These are phyloP conservation scores for Scotopteryx bipunctaria DNA, from an alignment of 2,888 invertebrate genomes.

Conservation along the genomic window DNA sequence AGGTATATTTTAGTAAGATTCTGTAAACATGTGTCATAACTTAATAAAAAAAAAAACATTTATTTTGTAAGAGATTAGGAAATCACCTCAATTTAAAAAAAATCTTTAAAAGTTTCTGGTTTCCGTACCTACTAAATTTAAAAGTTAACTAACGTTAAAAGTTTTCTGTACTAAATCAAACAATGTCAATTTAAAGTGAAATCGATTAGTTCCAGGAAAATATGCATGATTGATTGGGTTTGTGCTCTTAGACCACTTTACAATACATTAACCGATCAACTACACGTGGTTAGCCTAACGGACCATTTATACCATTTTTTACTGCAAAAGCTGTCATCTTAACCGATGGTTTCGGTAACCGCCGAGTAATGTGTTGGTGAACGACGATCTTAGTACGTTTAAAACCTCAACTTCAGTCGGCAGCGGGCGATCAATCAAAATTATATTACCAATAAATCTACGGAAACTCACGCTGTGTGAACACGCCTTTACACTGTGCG, in stretches of 20 bases:
- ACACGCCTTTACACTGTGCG: conserved; percentile 47
- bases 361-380: neutral
- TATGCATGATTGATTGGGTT: conserved; percentile 59
- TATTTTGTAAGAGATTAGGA: no score
- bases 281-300: neutral
- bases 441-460: conserved; percentile 82
- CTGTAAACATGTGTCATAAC: no score
- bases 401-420: conserved; percentile 56
- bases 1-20: no score
- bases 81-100: no score
- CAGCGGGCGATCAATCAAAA: conserved; percentile 78
- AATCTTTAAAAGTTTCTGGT: no score
- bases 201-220: conserved; percentile 38
- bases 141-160: conserved; percentile 20
- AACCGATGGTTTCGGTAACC: neutral
- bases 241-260: conserved; percentile 43
- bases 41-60: no score
- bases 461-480: conserved; percentile 59
- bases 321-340: no score
- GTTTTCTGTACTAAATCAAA: conserved; percentile 23
- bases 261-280: neutral
- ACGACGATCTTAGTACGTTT: conserved; percentile 45
- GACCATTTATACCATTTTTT: neutral
- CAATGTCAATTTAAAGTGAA: conserved; percentile 33
- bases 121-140: no score